These are phyloP conservation scores for Pterocles orientalis DNA, from an alignment of 2,113 vertebrate genomes.

Conservation along the genomic window DNA sequence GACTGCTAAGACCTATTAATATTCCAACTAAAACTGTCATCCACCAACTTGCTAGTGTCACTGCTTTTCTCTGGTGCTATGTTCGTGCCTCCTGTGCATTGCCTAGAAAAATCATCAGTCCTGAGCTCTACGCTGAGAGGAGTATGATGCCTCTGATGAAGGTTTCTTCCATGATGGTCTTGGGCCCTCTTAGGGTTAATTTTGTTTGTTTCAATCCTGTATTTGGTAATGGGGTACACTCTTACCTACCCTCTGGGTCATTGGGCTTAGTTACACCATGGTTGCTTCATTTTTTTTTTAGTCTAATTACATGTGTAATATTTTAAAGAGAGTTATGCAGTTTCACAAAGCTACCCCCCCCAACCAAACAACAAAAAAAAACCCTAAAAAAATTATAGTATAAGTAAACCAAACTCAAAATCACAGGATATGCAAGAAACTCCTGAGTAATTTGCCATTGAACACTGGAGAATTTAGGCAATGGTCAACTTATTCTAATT, in stretches of 20 bases:
- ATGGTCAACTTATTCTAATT: background rate
- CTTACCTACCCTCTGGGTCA: background rate
- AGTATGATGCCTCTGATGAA: background rate
- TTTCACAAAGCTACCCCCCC: background rate
- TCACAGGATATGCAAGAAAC: background rate
- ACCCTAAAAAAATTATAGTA: background rate
- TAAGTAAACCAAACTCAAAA: background rate
- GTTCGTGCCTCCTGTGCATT: background rate
- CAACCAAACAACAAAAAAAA: background rate
- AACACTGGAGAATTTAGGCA: background rate
- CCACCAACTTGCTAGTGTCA: background rate
- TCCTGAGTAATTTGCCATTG: background rate
- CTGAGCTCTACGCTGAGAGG: background rate
- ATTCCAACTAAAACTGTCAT: background rate
- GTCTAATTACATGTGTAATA: background rate
- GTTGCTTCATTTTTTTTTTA: background rate
- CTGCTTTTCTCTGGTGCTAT: background rate
- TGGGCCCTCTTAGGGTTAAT: background rate
- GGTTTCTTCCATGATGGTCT: background rate
- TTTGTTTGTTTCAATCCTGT: background rate
- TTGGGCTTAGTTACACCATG: background rate
- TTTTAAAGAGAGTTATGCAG: background rate
- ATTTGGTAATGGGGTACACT: background rate
- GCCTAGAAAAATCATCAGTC: background rate
- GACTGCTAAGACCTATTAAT: background rate